Evolutionary conservation across 23 tunicate species (phyloP), one percentile per base, ranked within the genome.

Genomic region (Styela clava): DNA sequence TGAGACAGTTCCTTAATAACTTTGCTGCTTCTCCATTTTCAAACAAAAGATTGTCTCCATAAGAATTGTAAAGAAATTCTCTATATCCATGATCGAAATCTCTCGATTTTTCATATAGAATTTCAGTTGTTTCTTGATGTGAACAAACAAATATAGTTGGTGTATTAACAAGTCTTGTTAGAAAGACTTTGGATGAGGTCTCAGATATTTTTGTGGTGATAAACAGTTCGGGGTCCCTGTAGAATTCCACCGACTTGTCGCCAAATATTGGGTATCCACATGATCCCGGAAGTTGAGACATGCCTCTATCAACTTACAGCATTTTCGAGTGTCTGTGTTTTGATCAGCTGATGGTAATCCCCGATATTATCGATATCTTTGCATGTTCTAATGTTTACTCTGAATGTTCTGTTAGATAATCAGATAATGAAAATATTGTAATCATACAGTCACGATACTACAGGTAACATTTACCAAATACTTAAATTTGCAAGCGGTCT

Each of bases 11-110:
- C 25, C 85, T 74, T 61, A 89, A 80, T 3, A 74, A 63, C 31
- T 61, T 21, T 5, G 95, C 89, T 28, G 33, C 36, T 51, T 24
- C 64, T 3, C 74, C 89, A 81, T 76, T 68, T 69, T 89, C 86
- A 82, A 89, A 89, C 78, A 89, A 26, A n/a, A 89, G 74, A 33
- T 79, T 74, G 64, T 89, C 95, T 62, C 95, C 95, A 69, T 78
- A 89, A 2, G 82, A 73, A 36, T 73, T 79, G 78, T 74, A 84
- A 63, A 89, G 64, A 37, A 85, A 63, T 63, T 79, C 68, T 35
- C 64, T 62, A 61, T 89, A 89, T 21, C 95, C 95, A 79, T 79
- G 82, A 28, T 81, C 86, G 64, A 89, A 79, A 82, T 89, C 89
- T 31, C 56, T 20, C 32, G 37, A 32, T 34, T 83, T 84, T 32